Evolutionary conservation across 2,888 invertebrate genomes (phyloP).

Genomic region (Monopis laevigella): DNA sequence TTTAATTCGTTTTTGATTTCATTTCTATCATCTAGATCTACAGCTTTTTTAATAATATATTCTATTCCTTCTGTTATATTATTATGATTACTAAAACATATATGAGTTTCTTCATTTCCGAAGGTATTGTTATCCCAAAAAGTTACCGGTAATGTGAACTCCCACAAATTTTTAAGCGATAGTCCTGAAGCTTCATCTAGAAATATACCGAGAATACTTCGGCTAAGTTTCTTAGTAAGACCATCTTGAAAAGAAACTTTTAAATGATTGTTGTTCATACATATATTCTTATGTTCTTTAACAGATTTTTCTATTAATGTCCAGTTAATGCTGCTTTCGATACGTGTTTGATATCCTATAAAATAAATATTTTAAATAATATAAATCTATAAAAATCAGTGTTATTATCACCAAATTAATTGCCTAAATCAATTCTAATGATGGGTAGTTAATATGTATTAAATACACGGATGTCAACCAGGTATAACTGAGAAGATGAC

Average conservation of each 20-base stretch:
- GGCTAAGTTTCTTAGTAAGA: conserved; percentile 37
- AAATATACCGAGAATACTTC: conserved; percentile 38
- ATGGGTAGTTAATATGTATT: too few relatives aligned
- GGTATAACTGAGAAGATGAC: too few relatives aligned
- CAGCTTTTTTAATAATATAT: conserved; percentile 35
- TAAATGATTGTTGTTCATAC: conserved; percentile 26
- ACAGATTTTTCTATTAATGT: conserved; percentile 34
- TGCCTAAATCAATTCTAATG: too few relatives aligned
- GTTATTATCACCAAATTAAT: too few relatives aligned
- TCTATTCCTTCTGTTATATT: conserved; percentile 39
- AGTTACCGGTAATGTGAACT: conserved; percentile 35
- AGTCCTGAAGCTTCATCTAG: conserved; percentile 34
- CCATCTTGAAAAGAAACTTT: conserved; percentile 34
- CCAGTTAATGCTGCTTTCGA: conserved; percentile 46
- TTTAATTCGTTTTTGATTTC: conserved; percentile 33
- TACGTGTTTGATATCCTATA: conserved; percentile 45
- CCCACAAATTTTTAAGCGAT: conserved; percentile 41
- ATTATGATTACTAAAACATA: conserved; percentile 38
- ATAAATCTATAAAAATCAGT: too few relatives aligned
- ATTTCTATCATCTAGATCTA: conserved; percentile 29
- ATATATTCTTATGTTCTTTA: conserved; percentile 34
- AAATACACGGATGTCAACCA: too few relatives aligned
- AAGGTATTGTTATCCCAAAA: conserved; percentile 50
- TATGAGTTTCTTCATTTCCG: conserved; percentile 39
- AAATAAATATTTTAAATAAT: too few relatives aligned